A percentile compares a stretch with the other conserved stretches of the same genome.
These are phyloP conservation scores for Pseudocheirus occidentalis DNA, from an alignment of 2,797 vertebrate species.

Conservation along the genomic window DNA sequence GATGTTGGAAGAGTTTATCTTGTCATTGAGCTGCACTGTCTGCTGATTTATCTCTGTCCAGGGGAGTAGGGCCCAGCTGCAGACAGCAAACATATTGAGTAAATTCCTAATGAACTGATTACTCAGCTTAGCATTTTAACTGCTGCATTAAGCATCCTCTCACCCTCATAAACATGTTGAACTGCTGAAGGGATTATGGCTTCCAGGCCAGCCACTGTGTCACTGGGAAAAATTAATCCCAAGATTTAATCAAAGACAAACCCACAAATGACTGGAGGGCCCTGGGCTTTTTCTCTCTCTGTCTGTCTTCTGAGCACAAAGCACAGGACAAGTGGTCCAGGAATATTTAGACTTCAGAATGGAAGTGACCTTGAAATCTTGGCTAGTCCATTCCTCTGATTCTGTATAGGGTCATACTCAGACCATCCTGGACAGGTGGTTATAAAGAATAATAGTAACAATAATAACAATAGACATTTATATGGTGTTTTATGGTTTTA, in stretches of 20 bases:
- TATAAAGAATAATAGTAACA: neutral
- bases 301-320: neutral
- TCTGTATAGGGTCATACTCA: neutral
- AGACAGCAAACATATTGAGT: constrained; percentile 75
- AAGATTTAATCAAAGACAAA: constrained; percentile 77
- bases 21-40: constrained; percentile 46
- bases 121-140: constrained; percentile 82
- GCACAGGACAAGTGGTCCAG: neutral
- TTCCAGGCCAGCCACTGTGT: constrained; percentile 68
- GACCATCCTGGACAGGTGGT: neutral
- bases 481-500: neutral
- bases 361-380: constrained; percentile 20
- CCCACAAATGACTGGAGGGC: constrained; percentile 50
- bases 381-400: too few species aligned
- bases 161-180: constrained; percentile 79
- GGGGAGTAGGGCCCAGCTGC: constrained; percentile 62
- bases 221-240: constrained; percentile 77
- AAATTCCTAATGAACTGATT: constrained; percentile 82
- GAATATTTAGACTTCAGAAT: neutral
- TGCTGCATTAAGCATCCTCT: constrained; percentile 78
- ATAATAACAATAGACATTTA: neutral
- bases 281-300: neutral
- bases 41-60: constrained; percentile 72
- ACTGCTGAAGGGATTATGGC: constrained; percentile 75
- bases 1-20: constrained; percentile 53